Base-by-base conservation (phyloP, 2,797 vertebrate species). In the Platyrinchus mystaceus region DNA sequence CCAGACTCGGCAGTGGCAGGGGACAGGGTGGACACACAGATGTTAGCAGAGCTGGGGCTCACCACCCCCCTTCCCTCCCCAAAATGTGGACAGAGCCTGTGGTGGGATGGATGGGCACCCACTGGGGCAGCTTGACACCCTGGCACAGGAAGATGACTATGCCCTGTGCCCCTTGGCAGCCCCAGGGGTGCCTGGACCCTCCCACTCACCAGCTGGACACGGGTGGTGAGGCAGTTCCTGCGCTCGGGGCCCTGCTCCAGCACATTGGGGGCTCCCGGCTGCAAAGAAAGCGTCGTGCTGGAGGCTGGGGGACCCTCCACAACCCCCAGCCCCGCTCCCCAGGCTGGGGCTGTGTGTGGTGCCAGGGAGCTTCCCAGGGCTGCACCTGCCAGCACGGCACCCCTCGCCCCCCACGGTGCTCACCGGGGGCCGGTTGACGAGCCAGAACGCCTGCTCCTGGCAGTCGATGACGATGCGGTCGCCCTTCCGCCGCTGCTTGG, bases 391-490 rank as follows among this genome's bases (percentile, higher is more conserved):
- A 56, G 13, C 43, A 32, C 1, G 1, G n/a, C 62, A 11, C 37
- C 46, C 15, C 41, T 44, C 30, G 22, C 14, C 15, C 41, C 23
- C 10, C 1, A 0, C 4, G 22, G 6, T 75, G 85, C 98, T 98
- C 97, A 99, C 99, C 87, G 98, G 98, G 7, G 99, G 98, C 97
- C 98, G 98, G 97, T 99, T 99, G 97, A 99, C 98, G 28, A 99
- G 98, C 99, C 99, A 99, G 97, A 98, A 99, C 0, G 98, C 98
- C 96, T 99, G 99, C 77, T 99, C 99, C 97, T 99, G 99, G 97
- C 98, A 99, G 17, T 99, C 98, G 9, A 99, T 97, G 91, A 99
- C 99, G 70, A 99, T 98, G 44, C 99, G 98, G 96, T 99, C 99
- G 0, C 98, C 98, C 96, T 99, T 99, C 89, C 98, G 94, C 34